phyloP scores from a whole-genome alignment of 1,140 invertebrate genomes.

The Drosophila burlai region DNA sequence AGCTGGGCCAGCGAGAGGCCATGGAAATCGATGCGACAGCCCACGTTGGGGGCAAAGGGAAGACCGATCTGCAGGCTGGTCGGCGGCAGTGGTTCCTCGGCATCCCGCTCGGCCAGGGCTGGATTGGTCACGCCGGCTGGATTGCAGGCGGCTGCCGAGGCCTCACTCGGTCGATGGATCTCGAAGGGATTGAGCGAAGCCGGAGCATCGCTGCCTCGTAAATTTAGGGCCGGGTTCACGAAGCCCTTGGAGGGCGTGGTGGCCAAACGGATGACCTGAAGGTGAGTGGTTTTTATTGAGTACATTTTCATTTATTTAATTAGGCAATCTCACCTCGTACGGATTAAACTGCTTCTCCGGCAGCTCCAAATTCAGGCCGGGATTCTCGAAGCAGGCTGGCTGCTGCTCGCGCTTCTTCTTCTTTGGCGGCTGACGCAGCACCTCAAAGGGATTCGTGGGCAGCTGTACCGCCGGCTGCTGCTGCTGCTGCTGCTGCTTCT shows the following conservation, averaged over 20 bases:
- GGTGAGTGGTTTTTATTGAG: too few species aligned
- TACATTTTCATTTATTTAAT: too few species aligned
- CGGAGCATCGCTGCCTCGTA: slow-evolving; percentile 65
- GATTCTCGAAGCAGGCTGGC: slow-evolving; percentile 80
- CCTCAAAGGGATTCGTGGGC: slow-evolving; percentile 76
- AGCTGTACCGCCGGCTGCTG: slow-evolving; percentile 7
- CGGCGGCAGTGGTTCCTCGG: slow-evolving; percentile 45
- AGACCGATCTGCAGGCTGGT: slow-evolving; percentile 70
- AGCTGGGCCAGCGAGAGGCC: slow-evolving; percentile 70
- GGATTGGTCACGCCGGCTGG: slow-evolving; percentile 66
- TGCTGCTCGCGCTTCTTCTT: slow-evolving; percentile 76
- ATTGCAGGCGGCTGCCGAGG: slow-evolving; percentile 43
- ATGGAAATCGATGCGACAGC: slow-evolving; percentile 81
- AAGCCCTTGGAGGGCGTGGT: slow-evolving; percentile 68
- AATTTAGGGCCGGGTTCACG: slow-evolving; percentile 76
- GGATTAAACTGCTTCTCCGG: slow-evolving; percentile 84
- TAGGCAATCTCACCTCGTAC: slow-evolving; percentile 62
- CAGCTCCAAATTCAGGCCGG: slow-evolving; percentile 77
- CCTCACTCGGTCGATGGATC: slow-evolving; percentile 65
- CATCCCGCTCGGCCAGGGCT: slow-evolving; percentile 35
- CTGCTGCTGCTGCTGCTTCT: slow-evolving; percentile 6
- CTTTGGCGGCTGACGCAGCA: slow-evolving; percentile 78
- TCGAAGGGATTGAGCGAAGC: slow-evolving; percentile 79
- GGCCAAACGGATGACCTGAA: slow-evolving; percentile 62
- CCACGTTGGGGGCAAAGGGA: slow-evolving; percentile 77